Conservation (phyloP, 2,113 vertebrate species). For the Myrmecobius fasciatus region DNA sequence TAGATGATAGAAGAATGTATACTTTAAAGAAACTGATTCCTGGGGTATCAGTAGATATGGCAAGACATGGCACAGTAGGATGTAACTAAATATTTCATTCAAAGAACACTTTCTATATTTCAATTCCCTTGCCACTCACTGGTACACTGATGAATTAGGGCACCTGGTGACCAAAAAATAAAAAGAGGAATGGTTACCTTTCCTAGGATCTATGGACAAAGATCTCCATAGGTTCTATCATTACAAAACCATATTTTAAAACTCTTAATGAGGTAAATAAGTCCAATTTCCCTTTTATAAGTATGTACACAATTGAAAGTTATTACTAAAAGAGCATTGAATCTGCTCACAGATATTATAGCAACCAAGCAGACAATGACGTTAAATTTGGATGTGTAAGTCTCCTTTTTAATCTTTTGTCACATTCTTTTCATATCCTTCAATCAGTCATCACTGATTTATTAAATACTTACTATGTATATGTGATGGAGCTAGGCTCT, state of each 20-base stretch:
- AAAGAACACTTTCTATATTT: conserved; percentile 69
- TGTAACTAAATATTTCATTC: conserved; percentile 71
- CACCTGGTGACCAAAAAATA: neutral
- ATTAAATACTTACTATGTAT: neutral
- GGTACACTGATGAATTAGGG: neutral
- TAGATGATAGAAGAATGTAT: conserved; percentile 70
- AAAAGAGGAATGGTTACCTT: neutral
- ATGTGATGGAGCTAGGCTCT: neutral
- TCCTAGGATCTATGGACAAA: neutral
- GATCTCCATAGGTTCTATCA: neutral
- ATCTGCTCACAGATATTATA: neutral
- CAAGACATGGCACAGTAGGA: conserved; percentile 69
- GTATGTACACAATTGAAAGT: neutral
- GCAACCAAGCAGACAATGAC: neutral
- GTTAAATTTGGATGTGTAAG: neutral
- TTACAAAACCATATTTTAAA: conserved; percentile 42
- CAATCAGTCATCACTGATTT: neutral
- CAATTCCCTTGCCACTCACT: conserved; percentile 52
- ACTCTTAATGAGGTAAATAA: conserved; percentile 39
- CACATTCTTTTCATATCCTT: neutral
- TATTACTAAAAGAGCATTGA: neutral
- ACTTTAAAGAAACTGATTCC: conserved; percentile 77
- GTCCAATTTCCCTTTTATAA: conserved; percentile 37
- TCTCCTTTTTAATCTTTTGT: neutral
- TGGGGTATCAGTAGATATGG: conserved; percentile 73